Conservation (phyloP, 2,888 invertebrate genomes). For the Lochmaea capreae region DNA sequence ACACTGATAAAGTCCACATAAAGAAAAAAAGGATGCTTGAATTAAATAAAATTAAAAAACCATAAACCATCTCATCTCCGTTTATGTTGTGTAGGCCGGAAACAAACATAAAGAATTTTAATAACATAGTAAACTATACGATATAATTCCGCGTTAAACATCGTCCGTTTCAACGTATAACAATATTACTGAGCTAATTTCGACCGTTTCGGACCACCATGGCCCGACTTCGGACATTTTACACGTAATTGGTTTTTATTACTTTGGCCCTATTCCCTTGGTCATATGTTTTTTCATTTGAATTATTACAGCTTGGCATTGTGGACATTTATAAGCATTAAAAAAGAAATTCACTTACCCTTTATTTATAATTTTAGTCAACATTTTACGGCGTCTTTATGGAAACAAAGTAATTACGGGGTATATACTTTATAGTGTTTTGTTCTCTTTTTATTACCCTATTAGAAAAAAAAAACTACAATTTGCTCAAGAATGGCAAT, state of each 20-base stretch:
- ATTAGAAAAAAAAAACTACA: too few species aligned
- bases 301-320: slow-evolving; percentile 29
- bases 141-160: slow-evolving; percentile 28
- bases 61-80: too few species aligned
- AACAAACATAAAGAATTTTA: slow-evolving; percentile 26
- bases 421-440: too few species aligned
- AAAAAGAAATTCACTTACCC: background rate
- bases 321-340: slow-evolving; percentile 12
- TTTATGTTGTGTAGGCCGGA: background rate
- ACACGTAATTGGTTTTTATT: slow-evolving; percentile 45
- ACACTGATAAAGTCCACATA: background rate
- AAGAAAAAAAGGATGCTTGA: background rate
- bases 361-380: background rate
- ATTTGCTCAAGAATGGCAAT: too few species aligned
- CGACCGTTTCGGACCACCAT: slow-evolving; percentile 34
- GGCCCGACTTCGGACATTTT: slow-evolving; percentile 37
- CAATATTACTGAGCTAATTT: slow-evolving; percentile 40
- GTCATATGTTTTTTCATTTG: slow-evolving; percentile 46
- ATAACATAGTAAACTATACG: slow-evolving; percentile 21
- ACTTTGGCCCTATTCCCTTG: slow-evolving; percentile 38
- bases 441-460: too few species aligned
- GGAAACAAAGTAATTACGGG: too few species aligned
- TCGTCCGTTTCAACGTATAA: slow-evolving; percentile 34
- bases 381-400: too few species aligned
- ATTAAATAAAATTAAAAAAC: too few species aligned